Percentiles rank a stretch among this genome's conserved stretches.
Conservation (phyloP, 2,113 vertebrate species). For the Podilymbus podiceps region DNA sequence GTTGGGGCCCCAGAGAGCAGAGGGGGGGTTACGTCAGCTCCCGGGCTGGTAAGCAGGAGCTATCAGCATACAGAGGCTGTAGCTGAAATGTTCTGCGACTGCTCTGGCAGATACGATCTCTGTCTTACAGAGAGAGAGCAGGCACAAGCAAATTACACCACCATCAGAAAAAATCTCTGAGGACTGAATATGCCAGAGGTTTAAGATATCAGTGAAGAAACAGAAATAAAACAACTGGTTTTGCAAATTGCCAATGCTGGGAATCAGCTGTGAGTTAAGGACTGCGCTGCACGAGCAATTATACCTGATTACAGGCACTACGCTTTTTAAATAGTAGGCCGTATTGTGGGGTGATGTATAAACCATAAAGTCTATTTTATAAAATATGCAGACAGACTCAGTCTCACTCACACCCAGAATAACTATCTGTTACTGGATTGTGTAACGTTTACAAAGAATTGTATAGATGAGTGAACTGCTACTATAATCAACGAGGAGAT, state of each 20-base stretch:
- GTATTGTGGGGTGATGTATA: neutral
- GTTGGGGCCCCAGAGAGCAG: neutral
- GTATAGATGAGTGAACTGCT: neutral
- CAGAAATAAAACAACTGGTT: neutral
- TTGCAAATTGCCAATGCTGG: neutral
- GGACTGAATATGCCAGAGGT: neutral
- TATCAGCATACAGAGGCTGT: neutral
- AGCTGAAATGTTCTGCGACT: neutral
- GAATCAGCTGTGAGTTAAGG: neutral
- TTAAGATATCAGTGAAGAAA: neutral
- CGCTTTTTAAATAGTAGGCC: neutral
- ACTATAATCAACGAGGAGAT: neutral
- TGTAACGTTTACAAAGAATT: neutral
- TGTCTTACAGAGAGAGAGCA: neutral
- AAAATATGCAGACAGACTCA: neutral
- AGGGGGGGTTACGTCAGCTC: neutral
- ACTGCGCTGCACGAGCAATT: neutral
- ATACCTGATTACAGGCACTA: neutral
- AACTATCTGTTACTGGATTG: neutral
- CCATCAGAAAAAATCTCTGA: neutral
- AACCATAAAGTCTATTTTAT: neutral
- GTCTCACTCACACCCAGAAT: neutral
- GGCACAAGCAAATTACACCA: neutral
- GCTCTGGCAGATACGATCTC: neutral
- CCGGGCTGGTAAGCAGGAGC: accelerated